A percentile compares a stretch with the other conserved stretches of the same genome.
Evolutionary conservation across 2,113 vertebrate genomes (phyloP).

Genomic region (Lepus timidus): DNA sequence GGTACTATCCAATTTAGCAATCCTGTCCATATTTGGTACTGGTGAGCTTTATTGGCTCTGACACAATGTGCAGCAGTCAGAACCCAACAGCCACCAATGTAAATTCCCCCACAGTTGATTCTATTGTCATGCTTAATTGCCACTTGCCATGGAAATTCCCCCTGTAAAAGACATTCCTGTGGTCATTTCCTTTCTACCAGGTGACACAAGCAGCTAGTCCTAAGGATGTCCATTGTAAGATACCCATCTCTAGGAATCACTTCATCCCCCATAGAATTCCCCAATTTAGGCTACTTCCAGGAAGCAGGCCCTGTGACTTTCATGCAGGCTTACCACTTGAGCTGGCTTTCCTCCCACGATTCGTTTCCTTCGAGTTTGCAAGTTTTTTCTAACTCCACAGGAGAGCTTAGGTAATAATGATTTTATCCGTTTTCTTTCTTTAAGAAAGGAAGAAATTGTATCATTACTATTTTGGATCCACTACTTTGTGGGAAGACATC

Average conservation of each 20-base stretch:
- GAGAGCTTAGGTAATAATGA: slow-evolving; percentile 81
- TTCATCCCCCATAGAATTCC: not conserved
- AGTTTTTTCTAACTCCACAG: slow-evolving; percentile 85
- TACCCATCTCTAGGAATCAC: not conserved
- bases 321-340: slow-evolving; percentile 80
- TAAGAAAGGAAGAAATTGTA: slow-evolving; percentile 79
- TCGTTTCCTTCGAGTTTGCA: slow-evolving; percentile 85
- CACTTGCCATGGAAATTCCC: slow-evolving; percentile 97
- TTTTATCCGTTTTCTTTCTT: slow-evolving; percentile 89
- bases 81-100: slow-evolving; percentile 96
- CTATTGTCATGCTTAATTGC: slow-evolving; percentile 88
- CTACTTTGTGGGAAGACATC: not conserved
- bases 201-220: not conserved
- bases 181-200: slow-evolving; percentile 18
- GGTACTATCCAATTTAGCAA: too few relatives aligned
- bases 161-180: slow-evolving; percentile 86
- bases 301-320: not conserved
- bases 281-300: not conserved
- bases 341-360: slow-evolving; percentile 88
- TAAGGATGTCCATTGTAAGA: not conserved
- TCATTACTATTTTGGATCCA: slow-evolving; percentile 46
- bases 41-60: too few relatives aligned
- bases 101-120: slow-evolving; percentile 94
- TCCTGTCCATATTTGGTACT: too few relatives aligned
- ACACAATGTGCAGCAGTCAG: slow-evolving; percentile 97